Base-by-base conservation (phyloP, 2,888 invertebrate species). In the Scotopteryx bipunctaria region DNA sequence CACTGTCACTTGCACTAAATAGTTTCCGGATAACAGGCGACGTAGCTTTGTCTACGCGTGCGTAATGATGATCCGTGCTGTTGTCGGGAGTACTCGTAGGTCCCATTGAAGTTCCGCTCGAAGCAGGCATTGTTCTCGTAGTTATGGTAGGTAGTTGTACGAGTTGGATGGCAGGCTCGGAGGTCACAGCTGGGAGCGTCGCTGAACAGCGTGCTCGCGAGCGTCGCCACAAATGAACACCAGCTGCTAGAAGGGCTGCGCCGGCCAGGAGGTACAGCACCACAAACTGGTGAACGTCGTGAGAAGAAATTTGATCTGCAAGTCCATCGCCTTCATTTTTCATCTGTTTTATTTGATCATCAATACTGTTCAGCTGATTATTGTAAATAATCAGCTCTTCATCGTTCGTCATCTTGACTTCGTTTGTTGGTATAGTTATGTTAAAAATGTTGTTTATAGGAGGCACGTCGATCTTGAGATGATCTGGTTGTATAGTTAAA, bases 241-340 rank as follows among this genome's bases (percentile, higher is more conserved):
- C 27, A 27, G 27, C 3, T 1, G n/a, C 27, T 3, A 9, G 1
- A n/a, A 27, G 27, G 6, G 27, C 27, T 27, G 27, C 27, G 27
- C 27, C 27, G 27, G 27, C 27, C 27, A 9, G 27, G 6, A 27
- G 27, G 27, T 27, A 27, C 27, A 27, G 27, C 27, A 27, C n/a
- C 27, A 9, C 27, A 9, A 36, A 44, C 59, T 69, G 68, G 63
- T 71, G 62, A 8, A 33, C n/a, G 8, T 33, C 33, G 11, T 33
- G 33, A n/a, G 33, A 9, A 8, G 33, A 33, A 8, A 33, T 8
- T 1, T 5, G 21, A 1, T 33, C 6, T 16, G 16, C 1, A 8
- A 33, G 6, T 21, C 5, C 27, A 8, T 33, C n/a, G 2, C 16
- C 33, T 6, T 33, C 33, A 2, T 33, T 33, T n/a, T 15, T 16